A percentile compares a stretch with the other conserved stretches of the same genome.
Conservation (phyloP, 2,797 vertebrate genomes). For the Acanthiza pusilla region DNA sequence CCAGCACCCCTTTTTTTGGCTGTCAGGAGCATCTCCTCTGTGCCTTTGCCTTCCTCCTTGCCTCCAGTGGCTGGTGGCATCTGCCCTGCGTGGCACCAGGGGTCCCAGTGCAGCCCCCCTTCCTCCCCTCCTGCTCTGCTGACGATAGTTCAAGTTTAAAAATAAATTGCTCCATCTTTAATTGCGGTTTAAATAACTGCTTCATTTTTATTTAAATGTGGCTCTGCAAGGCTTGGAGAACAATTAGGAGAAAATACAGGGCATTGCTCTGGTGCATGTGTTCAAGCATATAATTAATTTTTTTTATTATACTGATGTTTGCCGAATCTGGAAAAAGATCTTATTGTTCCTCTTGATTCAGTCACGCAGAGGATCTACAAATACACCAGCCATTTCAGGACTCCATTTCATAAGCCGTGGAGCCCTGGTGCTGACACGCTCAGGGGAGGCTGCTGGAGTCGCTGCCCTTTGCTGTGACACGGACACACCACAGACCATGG, state of each 20-base stretch:
- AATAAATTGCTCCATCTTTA: constrained; percentile 74
- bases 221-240: constrained; percentile 70
- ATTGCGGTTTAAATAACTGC: constrained; percentile 77
- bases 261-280: constrained; percentile 64
- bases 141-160: constrained; percentile 67
- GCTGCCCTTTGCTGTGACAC: fast-evolving
- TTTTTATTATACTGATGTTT: constrained; percentile 67
- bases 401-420: background rate
- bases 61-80: background rate
- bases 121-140: background rate
- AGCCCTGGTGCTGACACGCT: background rate
- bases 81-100: background rate
- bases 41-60: fast-evolving
- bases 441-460: fast-evolving
- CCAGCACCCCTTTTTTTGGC: background rate
- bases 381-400: constrained; percentile 31
- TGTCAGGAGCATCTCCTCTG: fast-evolving
- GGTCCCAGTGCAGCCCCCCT: background rate
- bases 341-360: constrained; percentile 51
- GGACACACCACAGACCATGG: fast-evolving
- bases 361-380: constrained; percentile 51
- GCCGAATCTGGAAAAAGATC: constrained; percentile 65
- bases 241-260: constrained; percentile 75
- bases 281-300: constrained; percentile 72
- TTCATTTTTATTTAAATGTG: constrained; percentile 76